Conservation (phyloP, 2,113 vertebrate genomes). For the Corapipo altera region DNA sequence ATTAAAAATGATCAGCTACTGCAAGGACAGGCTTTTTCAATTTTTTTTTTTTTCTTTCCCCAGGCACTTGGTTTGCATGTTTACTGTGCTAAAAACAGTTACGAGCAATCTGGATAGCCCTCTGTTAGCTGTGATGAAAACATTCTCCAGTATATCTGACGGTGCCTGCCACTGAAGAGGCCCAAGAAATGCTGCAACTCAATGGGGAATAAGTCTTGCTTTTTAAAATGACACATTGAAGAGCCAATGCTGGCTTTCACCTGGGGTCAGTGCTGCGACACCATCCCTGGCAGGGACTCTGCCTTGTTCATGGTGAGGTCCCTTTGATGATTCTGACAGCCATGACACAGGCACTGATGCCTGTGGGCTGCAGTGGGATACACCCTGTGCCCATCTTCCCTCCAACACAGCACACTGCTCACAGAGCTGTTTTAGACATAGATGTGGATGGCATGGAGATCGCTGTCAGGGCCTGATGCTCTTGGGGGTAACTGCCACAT, state of each 20-base stretch:
- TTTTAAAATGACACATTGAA: neutral
- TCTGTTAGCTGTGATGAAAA: conserved; percentile 68
- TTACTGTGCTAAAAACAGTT: conserved; percentile 72
- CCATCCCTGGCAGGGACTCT: neutral
- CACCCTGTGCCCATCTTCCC: accelerated
- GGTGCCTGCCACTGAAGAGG: conserved; percentile 41
- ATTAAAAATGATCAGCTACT: conserved; percentile 52
- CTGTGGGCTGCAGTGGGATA: neutral
- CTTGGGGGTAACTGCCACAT: neutral
- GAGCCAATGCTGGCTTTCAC: neutral
- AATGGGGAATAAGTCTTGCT: neutral
- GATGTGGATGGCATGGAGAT: neutral
- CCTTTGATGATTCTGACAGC: neutral
- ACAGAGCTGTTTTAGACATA: neutral
- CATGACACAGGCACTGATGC: accelerated
- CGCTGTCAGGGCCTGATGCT: neutral
- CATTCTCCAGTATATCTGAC: conserved; percentile 13
- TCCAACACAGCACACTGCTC: accelerated
- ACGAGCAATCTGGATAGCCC: conserved; percentile 64
- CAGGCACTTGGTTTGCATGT: conserved; percentile 58
- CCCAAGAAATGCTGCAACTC: neutral
- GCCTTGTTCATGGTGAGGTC: accelerated
- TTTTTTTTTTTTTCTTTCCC: neutral
- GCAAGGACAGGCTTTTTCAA: neutral
- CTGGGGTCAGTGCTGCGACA: neutral